These are phyloP conservation scores for Acronicta psi DNA, from an alignment of 2,888 invertebrate genomes.

Conservation along the genomic window DNA sequence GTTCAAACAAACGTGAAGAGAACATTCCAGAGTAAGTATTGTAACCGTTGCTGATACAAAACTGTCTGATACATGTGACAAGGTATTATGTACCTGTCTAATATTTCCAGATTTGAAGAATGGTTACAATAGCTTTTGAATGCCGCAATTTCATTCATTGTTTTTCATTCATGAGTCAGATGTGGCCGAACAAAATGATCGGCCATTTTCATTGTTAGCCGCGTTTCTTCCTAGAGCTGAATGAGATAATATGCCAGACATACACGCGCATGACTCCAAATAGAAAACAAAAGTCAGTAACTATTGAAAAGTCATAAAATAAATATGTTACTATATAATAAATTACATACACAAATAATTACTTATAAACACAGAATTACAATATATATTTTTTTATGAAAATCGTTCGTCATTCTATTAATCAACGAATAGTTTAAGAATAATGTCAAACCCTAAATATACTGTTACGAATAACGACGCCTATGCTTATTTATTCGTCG, in stretches of 20 bases:
- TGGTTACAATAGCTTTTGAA: conserved; percentile 39
- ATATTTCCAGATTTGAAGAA: conserved; percentile 37
- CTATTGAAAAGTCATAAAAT: neutral
- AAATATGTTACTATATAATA: too few relatives aligned
- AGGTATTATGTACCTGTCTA: conserved; percentile 27
- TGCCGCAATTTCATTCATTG: conserved; percentile 48
- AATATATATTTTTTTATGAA: too few relatives aligned
- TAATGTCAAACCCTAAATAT: neutral
- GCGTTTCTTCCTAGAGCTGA: conserved; percentile 21
- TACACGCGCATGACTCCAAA: neutral
- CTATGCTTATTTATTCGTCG: conserved; percentile 7
- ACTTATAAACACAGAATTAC: too few relatives aligned
- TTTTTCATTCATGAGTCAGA: conserved; percentile 38
- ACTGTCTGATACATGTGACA: conserved; percentile 29
- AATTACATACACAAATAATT: too few relatives aligned
- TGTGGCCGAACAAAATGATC: conserved; percentile 45
- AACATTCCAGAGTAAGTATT: conserved; percentile 33
- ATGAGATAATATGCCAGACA: conserved; percentile 16
- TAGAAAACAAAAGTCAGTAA: conserved; percentile 6
- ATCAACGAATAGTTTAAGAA: too few relatives aligned
- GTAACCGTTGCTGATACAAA: conserved; percentile 37
- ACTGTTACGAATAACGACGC: conserved; percentile 24
- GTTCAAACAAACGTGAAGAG: conserved; percentile 57
- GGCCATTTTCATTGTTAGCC: conserved; percentile 20
- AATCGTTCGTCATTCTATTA: too few relatives aligned